phyloP scores from a whole-genome alignment of 2,113 vertebrate species.

The Pedetes capensis region DNA sequence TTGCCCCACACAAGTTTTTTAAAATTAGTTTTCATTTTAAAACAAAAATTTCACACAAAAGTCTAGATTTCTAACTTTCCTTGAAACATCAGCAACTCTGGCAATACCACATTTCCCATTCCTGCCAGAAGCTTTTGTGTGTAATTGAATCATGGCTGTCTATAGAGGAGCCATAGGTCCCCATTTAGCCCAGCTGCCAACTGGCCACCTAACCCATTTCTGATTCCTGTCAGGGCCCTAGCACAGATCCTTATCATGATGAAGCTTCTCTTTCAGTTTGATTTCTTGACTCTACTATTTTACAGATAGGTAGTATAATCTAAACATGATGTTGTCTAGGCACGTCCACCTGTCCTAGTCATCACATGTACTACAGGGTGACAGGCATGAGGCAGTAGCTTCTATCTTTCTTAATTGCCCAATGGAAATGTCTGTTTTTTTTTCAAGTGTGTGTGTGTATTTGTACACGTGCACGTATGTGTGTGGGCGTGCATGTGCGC shows the following conservation, averaged over 20 bases:
- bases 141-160: neutral
- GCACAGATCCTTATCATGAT: neutral
- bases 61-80: neutral
- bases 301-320: neutral
- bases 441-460: neutral
- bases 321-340: neutral
- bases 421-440: neutral
- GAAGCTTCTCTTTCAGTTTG: neutral
- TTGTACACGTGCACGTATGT: neutral
- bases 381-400: neutral
- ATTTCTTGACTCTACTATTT: neutral
- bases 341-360: neutral
- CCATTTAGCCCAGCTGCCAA: neutral
- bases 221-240: neutral
- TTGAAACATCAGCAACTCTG: neutral
- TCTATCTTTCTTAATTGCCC: slow-evolving; percentile 6
- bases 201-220: neutral
- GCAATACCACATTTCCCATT: rapidly evolving
- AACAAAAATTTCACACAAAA: neutral
- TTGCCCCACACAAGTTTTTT: neutral
- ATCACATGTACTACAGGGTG: neutral
- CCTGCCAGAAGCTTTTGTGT: neutral
- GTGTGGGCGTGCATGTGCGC: too few species aligned
- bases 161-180: neutral
- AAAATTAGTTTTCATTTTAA: neutral